phyloP scores from a whole-genome alignment of 2,113 vertebrate species.

The Gadus chalcogrammus region DNA sequence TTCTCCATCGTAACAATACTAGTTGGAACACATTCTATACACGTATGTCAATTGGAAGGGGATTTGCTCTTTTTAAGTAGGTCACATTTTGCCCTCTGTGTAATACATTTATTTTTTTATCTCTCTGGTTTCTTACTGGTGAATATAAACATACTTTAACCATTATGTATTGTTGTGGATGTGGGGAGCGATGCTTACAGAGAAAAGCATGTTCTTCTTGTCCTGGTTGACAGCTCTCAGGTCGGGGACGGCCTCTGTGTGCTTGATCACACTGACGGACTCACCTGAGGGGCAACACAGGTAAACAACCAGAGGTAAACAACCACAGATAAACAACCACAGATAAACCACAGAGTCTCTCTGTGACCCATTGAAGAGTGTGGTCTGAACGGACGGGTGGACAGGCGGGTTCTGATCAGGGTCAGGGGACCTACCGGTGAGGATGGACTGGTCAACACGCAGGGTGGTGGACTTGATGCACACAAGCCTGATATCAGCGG shows the following conservation, averaged over 20 bases:
- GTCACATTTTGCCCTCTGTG: too few relatives aligned
- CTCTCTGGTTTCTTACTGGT: too few relatives aligned
- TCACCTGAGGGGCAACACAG: slow-evolving; percentile 75
- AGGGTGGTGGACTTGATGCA: slow-evolving; percentile 88
- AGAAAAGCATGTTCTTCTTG: slow-evolving; percentile 99
- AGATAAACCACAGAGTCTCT: background rate
- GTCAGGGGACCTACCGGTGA: slow-evolving; percentile 71
- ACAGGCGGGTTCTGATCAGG: background rate
- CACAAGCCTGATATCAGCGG: slow-evolving; percentile 85
- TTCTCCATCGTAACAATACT: too few relatives aligned
- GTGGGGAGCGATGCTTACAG: slow-evolving; percentile 72
- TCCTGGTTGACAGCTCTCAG: slow-evolving; percentile 95
- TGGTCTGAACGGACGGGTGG: background rate
- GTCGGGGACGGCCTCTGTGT: slow-evolving; percentile 86
- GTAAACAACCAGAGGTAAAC: background rate
- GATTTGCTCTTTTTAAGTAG: too few relatives aligned
- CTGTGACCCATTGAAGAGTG: too few relatives aligned
- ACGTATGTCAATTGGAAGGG: too few relatives aligned
- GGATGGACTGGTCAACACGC: slow-evolving; percentile 91
- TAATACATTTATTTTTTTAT: too few relatives aligned
- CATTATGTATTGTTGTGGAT: too few relatives aligned
- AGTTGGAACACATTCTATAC: too few relatives aligned
- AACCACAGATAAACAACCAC: background rate
- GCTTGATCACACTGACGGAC: slow-evolving; percentile 95
- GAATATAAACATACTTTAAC: too few relatives aligned